phyloP scores from a whole-genome alignment of 2,113 vertebrate species.

The Saccopteryx bilineata region DNA sequence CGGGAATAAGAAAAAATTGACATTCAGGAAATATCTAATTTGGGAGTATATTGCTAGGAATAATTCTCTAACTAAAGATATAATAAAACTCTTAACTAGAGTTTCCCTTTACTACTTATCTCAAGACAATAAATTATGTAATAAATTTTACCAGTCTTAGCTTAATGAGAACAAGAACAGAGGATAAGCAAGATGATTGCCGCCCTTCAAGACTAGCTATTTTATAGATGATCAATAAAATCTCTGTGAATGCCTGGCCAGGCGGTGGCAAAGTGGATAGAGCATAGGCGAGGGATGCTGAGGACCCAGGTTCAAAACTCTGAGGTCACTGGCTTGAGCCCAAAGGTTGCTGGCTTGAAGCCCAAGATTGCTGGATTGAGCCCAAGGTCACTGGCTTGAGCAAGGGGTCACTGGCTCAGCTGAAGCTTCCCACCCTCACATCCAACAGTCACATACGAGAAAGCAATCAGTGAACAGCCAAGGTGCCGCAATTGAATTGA shows the following conservation, averaged over 20 bases:
- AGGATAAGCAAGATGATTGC: not conserved
- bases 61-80: slow-evolving; percentile 39
- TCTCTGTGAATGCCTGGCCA: not conserved
- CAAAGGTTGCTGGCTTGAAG: too few relatives aligned
- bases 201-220: not conserved
- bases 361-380: too few relatives aligned
- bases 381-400: too few relatives aligned
- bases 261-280: too few relatives aligned
- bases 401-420: too few relatives aligned
- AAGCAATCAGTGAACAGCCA: too few relatives aligned
- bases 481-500: too few relatives aligned
- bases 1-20: not conserved
- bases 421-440: too few relatives aligned
- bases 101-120: not conserved
- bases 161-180: slow-evolving; percentile 51
- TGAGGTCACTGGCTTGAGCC: too few relatives aligned
- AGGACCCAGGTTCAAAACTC: too few relatives aligned
- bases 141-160: not conserved
- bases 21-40: slow-evolving; percentile 1
- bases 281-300: too few relatives aligned
- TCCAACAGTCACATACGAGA: too few relatives aligned
- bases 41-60: not conserved
- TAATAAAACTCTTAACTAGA: not conserved
- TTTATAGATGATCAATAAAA: not conserved
- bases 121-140: slow-evolving; percentile 7